Base-by-base conservation (phyloP, 1,140 invertebrate species). In the Gryllus bimaculatus region DNA sequence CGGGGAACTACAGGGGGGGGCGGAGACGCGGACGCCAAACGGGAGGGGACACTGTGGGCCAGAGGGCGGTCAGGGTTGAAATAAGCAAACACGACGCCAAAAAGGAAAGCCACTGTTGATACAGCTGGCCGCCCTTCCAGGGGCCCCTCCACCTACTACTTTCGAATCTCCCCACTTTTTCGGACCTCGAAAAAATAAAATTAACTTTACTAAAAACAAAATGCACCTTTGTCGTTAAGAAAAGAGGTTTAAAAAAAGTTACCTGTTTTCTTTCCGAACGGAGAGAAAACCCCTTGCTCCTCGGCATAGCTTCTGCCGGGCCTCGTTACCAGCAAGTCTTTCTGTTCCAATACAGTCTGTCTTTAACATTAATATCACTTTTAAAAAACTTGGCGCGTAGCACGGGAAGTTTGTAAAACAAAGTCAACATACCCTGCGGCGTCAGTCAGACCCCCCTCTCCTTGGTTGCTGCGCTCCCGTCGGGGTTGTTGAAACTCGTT, bases 201-300 rank as follows among this genome's bases (percentile, higher is more conserved):
- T 77, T 48, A 47, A 47, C 76, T 77, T 77, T 47, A 48, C 76
- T 47, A 77, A 77, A 77, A 77, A 4, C 7, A 77, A 77, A 77
- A 77, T 77, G 20, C 76, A 77, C 76, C 76, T 77, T 77, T 77
- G 76, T 77, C 76, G 76, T 48, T 77, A 77, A 77, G 76, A 77
- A 77, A 77, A 77, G 48, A 20, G 20, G 39, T 10, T 12, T 2
- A 75, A 75, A 77, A 77, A 77, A 77, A 77, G 76, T 48, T n/a
- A 77, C 76, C 76, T 77, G 76, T 77, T 77, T 77, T 48, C 48
- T 77, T 77, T 66, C 54, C 10, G 54, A 66, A 66, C 54, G 54
- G 10, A 10, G 54, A 13, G 54, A 66, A 15, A n/a, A 7, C 10
- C 18, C 54, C 18, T 66, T 66, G 26, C 26, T 39, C 7, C 10